Base-by-base conservation (phyloP, 2,113 vertebrate species). In the Syrrhaptes paradoxus region DNA sequence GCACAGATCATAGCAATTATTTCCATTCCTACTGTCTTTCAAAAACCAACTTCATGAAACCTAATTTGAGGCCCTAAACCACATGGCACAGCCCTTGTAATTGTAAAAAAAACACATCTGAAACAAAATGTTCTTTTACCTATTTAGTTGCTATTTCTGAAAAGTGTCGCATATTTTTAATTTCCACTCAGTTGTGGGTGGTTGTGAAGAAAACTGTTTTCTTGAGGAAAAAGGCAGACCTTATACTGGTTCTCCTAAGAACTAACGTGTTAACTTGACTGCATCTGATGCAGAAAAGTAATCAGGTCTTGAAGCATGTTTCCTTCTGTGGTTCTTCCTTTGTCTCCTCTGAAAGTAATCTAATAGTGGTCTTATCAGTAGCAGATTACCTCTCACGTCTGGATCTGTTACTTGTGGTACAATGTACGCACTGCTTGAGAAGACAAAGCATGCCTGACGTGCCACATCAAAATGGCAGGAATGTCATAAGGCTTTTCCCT, bases 1-100 rank as follows among this genome's bases (percentile, higher is more conserved):
- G 31, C 73, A 84, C 21, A 72, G 65, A 84, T 67, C 88, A 86
- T 86, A 34, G 14, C 49, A 93, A n/a, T 49, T 49, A 59, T 78
- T 94, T 94, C 76, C 76, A 65, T 68, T 94, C 52, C 41, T 87
- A 68, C n/a, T 77, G 71, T 89, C 61, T 87, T 87, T 71, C 76
- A 75, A 86, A 96, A 93, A 32, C 2, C 19, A 73, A 21, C 59
- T 62, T 71, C 34, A 88, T 57, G 19, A 88, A 94, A 87, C 24
- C 17, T 67, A 74, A 74, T 52, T 59, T 93, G 48, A 90, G 48
- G 41, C 70, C 58, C 29, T 76, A 75, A 71, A 71, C 4, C 12
- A 15, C 1, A 11, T 6, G 58, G 32, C 19, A 84, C 18, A 85
- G 22, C n/a, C 28, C 22, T 81, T 38, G 22, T 29, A 72, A 73